Evolutionary conservation across 2,797 vertebrate species (phyloP), one percentile per base, ranked within the genome.

Genomic region (Glyptemys insculpta): DNA sequence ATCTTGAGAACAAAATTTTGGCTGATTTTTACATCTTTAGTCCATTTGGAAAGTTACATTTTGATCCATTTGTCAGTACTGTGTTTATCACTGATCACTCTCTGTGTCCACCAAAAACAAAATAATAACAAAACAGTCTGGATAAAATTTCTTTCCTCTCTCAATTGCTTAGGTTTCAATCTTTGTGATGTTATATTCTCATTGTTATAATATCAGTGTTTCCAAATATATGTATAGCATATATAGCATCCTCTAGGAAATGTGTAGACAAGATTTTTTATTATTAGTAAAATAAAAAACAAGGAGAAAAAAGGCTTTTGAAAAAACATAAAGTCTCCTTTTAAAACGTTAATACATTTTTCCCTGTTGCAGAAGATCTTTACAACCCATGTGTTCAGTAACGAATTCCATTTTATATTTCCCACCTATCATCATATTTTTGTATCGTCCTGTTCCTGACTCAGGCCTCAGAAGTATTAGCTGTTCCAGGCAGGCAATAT

Each of bases 121-220:
- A 87, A 88, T 94, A 86, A 2, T 92, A 92, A 94, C 79, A 79
- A 83, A 79, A 65, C 65, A 90, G 91, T 65, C 83, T 37, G 82
- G 80, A 82, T 82, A 88, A 94, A 94, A 94, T 94, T 79, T 94
- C 92, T 93, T 54, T 94, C 57, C 41, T 91, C 37, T 92, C 57
- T 90, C 37, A 88, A 91, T 95, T 92, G 79, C 57, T 50, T 82
- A 84, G 3, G 80, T 93, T 95, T 93, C 81, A 93, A 96, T 78
- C 12, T 68, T 37, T 88, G 41, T 93, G 6, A 4, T 8, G 86
- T 93, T 87, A 54, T 85, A 81, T 54, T 92, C 85, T 53, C 47
- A 44, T 89, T 92, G 89, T 53, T 47, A 44, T 88, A 72, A 92
- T 84, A 82, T 92, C 65, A 15, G 12, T 44, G 23, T 37, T 74